These are phyloP conservation scores for Gerris lacustris DNA, from an alignment of 2,888 invertebrate genomes.

Conservation along the genomic window DNA sequence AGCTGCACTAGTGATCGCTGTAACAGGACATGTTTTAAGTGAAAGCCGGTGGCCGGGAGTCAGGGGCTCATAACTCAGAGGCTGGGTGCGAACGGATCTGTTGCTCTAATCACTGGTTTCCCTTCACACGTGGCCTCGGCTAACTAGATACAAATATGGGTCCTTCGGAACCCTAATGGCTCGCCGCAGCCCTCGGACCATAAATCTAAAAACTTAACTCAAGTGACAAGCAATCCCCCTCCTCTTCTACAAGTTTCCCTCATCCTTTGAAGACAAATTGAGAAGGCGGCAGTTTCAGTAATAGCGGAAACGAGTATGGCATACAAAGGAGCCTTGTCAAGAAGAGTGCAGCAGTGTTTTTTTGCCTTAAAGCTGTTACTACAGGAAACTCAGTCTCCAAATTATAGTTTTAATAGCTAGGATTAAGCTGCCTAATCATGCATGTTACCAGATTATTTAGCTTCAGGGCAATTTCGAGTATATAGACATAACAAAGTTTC, in stretches of 20 bases:
- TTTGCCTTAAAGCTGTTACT: background rate
- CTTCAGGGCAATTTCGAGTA: no score
- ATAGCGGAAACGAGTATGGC: background rate
- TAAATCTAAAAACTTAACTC: background rate
- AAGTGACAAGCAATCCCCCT: background rate
- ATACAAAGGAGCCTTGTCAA: background rate
- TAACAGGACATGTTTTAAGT: no score
- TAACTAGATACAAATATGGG: constrained; percentile 5
- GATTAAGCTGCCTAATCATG: no score
- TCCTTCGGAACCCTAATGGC: background rate
- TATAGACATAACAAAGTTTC: no score
- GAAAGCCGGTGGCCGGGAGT: no score
- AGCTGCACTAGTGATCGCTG: no score
- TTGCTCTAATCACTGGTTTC: no score
- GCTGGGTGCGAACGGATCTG: no score
- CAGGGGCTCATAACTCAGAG: no score
- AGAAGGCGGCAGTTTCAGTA: background rate
- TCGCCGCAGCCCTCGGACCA: background rate
- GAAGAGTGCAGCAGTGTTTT: background rate
- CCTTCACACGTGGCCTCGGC: background rate
- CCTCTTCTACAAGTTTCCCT: background rate
- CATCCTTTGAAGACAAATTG: background rate
- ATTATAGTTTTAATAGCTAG: no score
- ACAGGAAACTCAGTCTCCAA: no score
- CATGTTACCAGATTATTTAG: no score